Evolutionary conservation across 2,888 invertebrate genomes (phyloP).

Genomic region (Leucozona laternaria): DNA sequence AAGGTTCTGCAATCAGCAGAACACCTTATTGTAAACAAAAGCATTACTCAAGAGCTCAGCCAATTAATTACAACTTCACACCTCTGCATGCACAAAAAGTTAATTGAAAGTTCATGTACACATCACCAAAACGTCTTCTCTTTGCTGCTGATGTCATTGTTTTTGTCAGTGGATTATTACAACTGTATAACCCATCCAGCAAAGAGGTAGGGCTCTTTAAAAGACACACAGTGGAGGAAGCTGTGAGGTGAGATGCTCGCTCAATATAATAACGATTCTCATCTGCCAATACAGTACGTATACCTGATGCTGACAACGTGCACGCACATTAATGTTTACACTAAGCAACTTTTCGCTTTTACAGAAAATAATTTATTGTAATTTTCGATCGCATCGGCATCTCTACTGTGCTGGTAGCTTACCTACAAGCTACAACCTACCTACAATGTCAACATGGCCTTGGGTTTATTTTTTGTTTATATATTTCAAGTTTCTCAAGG

Average conservation of each 20-base stretch:
- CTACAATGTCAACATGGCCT: slow-evolving; percentile 74
- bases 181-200: not conserved
- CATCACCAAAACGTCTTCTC: slow-evolving; percentile 7
- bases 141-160: not conserved
- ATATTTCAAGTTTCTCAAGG: slow-evolving; percentile 44
- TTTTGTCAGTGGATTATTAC: slow-evolving; percentile 3
- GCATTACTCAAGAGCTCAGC: slow-evolving; percentile 57
- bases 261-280: slow-evolving; percentile 44
- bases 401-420: not conserved
- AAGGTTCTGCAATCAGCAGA: slow-evolving; percentile 59
- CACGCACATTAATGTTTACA: slow-evolving; percentile 59
- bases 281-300: slow-evolving; percentile 7
- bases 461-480: slow-evolving; percentile 56
- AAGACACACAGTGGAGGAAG: slow-evolving; percentile 9
- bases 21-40: slow-evolving; percentile 52
- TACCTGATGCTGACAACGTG: slow-evolving; percentile 6
- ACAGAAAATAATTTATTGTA: slow-evolving; percentile 27
- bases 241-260: not conserved
- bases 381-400: slow-evolving; percentile 39
- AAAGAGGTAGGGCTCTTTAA: slow-evolving; percentile 8
- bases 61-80: slow-evolving; percentile 70
- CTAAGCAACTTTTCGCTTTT: slow-evolving; percentile 24
- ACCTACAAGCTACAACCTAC: slow-evolving; percentile 39
- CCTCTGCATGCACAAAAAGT: slow-evolving; percentile 63
- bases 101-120: slow-evolving; percentile 69